These are phyloP conservation scores for Parauchenoglanis ngamensis DNA, from an alignment of 2,797 vertebrate genomes.

Conservation along the genomic window DNA sequence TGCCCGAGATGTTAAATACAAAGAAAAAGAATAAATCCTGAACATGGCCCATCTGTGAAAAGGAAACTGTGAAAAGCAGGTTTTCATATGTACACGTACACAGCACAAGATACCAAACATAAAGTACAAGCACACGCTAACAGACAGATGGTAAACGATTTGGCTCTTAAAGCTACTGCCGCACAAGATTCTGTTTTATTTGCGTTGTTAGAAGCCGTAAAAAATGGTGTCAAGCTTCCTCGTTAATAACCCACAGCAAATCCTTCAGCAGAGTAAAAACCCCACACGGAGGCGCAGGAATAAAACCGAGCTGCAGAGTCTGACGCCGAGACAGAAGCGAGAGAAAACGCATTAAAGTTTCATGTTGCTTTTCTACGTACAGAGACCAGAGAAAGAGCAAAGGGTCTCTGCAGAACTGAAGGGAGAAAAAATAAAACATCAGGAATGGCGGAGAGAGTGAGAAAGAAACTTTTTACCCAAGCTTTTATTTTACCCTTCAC, in stretches of 20 bases:
- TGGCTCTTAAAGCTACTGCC: conserved; percentile 60
- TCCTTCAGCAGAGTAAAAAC: conserved; percentile 48
- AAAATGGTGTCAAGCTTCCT: conserved; percentile 61
- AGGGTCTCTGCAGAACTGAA: conserved; percentile 29
- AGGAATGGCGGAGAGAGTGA: neutral
- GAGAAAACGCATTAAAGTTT: conserved; percentile 56
- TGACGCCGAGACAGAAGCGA: conserved; percentile 16
- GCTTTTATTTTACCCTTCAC: neutral
- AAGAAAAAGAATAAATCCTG: conserved; percentile 19
- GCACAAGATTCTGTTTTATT: conserved; percentile 62
- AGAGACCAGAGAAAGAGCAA: conserved; percentile 38
- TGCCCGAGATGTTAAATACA: neutral
- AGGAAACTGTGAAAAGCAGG: conserved; percentile 39
- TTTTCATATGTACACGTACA: conserved; percentile 24
- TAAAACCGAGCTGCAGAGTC: conserved; percentile 6
- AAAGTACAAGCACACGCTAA: conserved; percentile 54
- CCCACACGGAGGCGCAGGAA: conserved; percentile 21
- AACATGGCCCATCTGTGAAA: conserved; percentile 29
- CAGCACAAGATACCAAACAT: conserved; percentile 56
- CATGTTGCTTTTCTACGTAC: conserved; percentile 51
- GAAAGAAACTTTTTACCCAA: conserved; percentile 53
- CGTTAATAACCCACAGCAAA: conserved; percentile 62
- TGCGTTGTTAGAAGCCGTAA: conserved; percentile 62
- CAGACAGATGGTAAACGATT: conserved; percentile 63
- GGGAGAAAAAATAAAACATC: neutral